Evolutionary conservation across 1,140 invertebrate species (phyloP).

Genomic region (Macrobrachium rosenbergii): DNA sequence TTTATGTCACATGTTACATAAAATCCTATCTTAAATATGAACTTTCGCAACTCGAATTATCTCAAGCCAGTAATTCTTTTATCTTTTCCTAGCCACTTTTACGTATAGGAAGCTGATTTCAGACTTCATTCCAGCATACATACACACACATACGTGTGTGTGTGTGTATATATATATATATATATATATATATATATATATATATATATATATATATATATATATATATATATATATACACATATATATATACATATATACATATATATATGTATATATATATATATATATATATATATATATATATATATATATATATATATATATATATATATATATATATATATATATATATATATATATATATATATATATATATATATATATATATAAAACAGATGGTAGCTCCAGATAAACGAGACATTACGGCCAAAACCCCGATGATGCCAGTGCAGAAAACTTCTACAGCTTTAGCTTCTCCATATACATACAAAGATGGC

Average conservation of each 20-base stretch:
- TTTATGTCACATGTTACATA: too few relatives aligned
- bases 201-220: slow-evolving; percentile 1
- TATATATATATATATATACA: not conserved
- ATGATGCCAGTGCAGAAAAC: too few relatives aligned
- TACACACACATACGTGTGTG: slow-evolving; percentile 1
- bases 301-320: slow-evolving; percentile 14
- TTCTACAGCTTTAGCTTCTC: too few relatives aligned
- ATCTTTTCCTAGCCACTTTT: not conserved
- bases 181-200: slow-evolving; percentile 18
- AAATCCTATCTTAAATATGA: too few relatives aligned
- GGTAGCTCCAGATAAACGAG: not conserved
- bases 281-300: slow-evolving; percentile 42
- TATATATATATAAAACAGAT: slow-evolving; percentile 19
- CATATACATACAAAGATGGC: too few relatives aligned
- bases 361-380: slow-evolving; percentile 46
- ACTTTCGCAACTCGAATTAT: too few relatives aligned
- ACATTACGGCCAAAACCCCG: too few relatives aligned
- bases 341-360: slow-evolving; percentile 43
- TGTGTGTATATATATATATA: not conserved
- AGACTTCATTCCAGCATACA: not conserved
- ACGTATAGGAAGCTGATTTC: not conserved
- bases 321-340: slow-evolving; percentile 39
- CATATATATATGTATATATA: slow-evolving; percentile 39
- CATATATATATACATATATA: slow-evolving; percentile 30
- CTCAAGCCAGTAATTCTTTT: not conserved